Conservation (phyloP, 1,140 invertebrate species). For the Tetraneura akinire region DNA sequence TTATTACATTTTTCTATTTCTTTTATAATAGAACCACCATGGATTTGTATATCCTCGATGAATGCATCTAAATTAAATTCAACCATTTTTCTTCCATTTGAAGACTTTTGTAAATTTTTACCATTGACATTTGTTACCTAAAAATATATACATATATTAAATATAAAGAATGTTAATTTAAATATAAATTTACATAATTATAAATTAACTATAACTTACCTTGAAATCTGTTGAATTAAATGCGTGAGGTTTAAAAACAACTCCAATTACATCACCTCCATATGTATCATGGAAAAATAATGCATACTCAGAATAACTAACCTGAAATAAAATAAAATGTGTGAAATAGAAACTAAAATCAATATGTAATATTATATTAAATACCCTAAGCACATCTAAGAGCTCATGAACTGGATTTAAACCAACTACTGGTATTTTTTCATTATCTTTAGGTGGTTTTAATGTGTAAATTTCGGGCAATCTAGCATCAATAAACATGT, state of each 20-base stretch:
- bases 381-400: conserved; percentile 74
- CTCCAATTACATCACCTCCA: conserved; percentile 78
- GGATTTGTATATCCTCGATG: conserved; percentile 55
- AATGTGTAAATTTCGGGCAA: conserved; percentile 56
- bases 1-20: conserved; percentile 51
- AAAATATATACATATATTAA: conserved; percentile 28
- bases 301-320: conserved; percentile 74
- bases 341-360: neutral
- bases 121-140: conserved; percentile 53
- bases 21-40: conserved; percentile 54
- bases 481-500: conserved; percentile 58
- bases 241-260: conserved; percentile 76
- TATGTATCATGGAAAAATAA: conserved; percentile 86
- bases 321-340: conserved; percentile 60
- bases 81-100: conserved; percentile 27
- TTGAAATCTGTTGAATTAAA: conserved; percentile 70
- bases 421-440: conserved; percentile 70
- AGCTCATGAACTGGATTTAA: conserved; percentile 76
- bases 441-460: conserved; percentile 53
- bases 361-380: conserved; percentile 39
- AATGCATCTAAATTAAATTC: conserved; percentile 54
- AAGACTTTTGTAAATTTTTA: conserved; percentile 46
- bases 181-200: no score
- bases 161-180: neutral
- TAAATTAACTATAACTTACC: conserved; percentile 60